These are phyloP conservation scores for Pristionchus entomophagus DNA, from an alignment of 2,888 invertebrate species.

Conservation along the genomic window DNA sequence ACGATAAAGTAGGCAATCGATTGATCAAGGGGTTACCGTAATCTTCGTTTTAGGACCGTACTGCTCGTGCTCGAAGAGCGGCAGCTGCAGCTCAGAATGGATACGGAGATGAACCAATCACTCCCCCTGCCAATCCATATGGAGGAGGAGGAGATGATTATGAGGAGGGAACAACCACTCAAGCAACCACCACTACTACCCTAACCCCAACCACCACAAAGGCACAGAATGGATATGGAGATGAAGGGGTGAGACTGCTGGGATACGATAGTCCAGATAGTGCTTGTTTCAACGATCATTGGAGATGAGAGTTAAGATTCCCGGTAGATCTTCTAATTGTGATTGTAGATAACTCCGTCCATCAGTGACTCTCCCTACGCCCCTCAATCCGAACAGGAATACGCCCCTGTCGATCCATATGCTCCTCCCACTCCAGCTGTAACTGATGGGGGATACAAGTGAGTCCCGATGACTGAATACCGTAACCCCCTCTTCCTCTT, in stretches of 20 bases:
- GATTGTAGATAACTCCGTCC: neutral
- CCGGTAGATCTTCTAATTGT: neutral
- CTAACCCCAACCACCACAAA: neutral
- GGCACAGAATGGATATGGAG: conserved; percentile 31
- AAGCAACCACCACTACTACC: neutral
- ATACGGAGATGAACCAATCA: conserved; percentile 33
- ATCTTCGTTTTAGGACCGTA: neutral
- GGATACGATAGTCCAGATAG: too few species aligned
- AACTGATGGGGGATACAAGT: conserved; percentile 21
- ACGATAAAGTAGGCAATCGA: neutral
- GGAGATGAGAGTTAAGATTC: neutral
- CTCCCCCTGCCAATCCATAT: neutral
- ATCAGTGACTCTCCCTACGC: neutral
- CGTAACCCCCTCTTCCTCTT: neutral
- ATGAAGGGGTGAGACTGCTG: neutral
- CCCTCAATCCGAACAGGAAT: conserved; percentile 24
- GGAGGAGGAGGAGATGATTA: neutral
- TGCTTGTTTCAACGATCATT: too few species aligned
- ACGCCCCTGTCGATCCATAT: neutral
- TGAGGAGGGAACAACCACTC: neutral
- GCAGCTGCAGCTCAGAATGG: neutral
- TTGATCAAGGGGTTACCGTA: conserved; percentile 5
- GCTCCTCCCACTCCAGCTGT: neutral
- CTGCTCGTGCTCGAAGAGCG: neutral
- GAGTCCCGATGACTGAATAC: neutral